phyloP scores from a whole-genome alignment of 2,888 invertebrate species.

The Callyntrura guangdongensis region DNA sequence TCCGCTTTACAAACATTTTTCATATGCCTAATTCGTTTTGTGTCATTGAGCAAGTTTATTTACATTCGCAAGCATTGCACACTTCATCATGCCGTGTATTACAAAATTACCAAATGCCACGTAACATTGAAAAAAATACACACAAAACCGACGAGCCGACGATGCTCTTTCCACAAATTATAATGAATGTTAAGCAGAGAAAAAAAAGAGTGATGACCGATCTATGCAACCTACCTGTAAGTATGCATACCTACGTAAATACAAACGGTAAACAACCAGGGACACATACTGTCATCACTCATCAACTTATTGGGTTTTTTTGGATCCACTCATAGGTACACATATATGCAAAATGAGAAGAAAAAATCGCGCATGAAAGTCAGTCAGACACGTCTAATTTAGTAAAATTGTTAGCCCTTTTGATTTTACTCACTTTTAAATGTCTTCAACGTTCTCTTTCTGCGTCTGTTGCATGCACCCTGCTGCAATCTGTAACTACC shows the following conservation, averaged over 20 bases:
- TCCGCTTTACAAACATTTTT: conserved; percentile 11
- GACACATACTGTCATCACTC: conserved; percentile 1
- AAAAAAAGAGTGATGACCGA: conserved; percentile 15
- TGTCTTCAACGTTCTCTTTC: conserved; percentile 26
- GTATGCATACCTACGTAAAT: not conserved
- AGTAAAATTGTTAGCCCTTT: not conserved
- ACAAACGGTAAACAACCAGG: not conserved
- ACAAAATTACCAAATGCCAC: conserved; percentile 4
- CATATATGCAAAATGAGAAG: conserved; percentile 17
- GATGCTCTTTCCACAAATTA: no score
- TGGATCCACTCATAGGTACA: not conserved
- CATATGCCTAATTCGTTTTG: conserved; percentile 15
- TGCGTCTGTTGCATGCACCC: not conserved
- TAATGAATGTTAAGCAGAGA: conserved; percentile 5
- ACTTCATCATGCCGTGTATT: not conserved
- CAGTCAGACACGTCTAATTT: conserved; percentile 41
- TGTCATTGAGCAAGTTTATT: conserved; percentile 45
- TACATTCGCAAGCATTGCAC: not conserved
- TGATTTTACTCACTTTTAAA: conserved; percentile 22
- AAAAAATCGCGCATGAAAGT: not conserved
- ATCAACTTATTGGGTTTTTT: conserved; percentile 27
- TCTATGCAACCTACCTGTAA: not conserved
- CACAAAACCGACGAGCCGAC: not conserved
- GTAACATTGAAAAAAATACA: conserved; percentile 49
- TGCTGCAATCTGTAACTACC: conserved; percentile 16